Evolutionary conservation across 2,113 vertebrate genomes (phyloP).

Genomic region (Carassius carassius): DNA sequence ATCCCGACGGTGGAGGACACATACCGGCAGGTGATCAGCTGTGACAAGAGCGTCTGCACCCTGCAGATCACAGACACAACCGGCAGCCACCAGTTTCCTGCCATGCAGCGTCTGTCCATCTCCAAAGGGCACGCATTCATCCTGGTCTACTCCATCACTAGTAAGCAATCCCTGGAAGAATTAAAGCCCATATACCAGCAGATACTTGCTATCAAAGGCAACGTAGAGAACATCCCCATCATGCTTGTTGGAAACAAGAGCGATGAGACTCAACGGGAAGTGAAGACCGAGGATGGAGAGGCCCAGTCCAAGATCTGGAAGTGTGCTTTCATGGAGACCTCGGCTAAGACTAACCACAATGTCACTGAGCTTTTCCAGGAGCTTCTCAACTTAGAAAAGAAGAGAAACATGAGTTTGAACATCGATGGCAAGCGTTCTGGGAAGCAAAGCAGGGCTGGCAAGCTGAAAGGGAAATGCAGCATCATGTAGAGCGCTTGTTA

Average conservation of each 20-base stretch:
- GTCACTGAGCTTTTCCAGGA: slow-evolving; percentile 98
- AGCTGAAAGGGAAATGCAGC: slow-evolving; percentile 93
- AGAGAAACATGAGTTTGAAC: slow-evolving; percentile 91
- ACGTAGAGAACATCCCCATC: slow-evolving; percentile 90
- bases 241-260: slow-evolving; percentile 99
- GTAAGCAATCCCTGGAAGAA: slow-evolving; percentile 95
- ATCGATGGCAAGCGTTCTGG: slow-evolving; percentile 89
- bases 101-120: slow-evolving; percentile 97
- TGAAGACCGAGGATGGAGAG: slow-evolving; percentile 90
- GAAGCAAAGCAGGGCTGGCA: slow-evolving; percentile 93
- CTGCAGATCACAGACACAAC: slow-evolving; percentile 98
- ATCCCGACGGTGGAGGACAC: slow-evolving; percentile 98
- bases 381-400: slow-evolving; percentile 95
- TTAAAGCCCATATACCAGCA: slow-evolving; percentile 95
- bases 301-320: slow-evolving; percentile 92
- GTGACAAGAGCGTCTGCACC: slow-evolving; percentile 95
- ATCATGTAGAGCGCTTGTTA: slow-evolving; percentile 80
- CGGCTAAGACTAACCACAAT: slow-evolving; percentile 98
- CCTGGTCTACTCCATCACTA: slow-evolving; percentile 95
- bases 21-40: slow-evolving; percentile 97
- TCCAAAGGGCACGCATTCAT: slow-evolving; percentile 97
- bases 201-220: slow-evolving; percentile 94
- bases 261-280: slow-evolving; percentile 93
- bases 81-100: slow-evolving; percentile 95
- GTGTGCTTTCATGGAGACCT: slow-evolving; percentile 98